Percentiles rank a stretch among this genome's conserved stretches.
These are phyloP conservation scores for Serinus canaria DNA, from an alignment of 2,113 vertebrate species.

Conservation along the genomic window DNA sequence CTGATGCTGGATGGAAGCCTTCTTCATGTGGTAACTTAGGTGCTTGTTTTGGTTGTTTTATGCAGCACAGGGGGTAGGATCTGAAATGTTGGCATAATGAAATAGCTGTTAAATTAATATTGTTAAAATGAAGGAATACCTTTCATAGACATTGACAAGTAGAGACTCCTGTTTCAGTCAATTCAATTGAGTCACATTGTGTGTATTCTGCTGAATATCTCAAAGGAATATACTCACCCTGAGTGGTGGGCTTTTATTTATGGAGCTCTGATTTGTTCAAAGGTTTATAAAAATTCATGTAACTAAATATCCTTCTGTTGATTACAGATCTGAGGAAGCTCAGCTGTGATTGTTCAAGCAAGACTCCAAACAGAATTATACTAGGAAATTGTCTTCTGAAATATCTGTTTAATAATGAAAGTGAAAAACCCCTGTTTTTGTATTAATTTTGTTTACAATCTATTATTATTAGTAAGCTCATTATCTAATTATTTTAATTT, in stretches of 20 bases:
- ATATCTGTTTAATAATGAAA: neutral
- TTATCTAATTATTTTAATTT: neutral
- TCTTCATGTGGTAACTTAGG: neutral
- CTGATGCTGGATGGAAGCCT: neutral
- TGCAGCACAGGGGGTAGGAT: neutral
- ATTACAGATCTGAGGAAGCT: neutral
- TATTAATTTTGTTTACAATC: neutral
- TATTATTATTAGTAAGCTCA: neutral
- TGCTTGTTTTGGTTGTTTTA: neutral
- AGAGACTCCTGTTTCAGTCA: neutral
- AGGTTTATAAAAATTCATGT: neutral
- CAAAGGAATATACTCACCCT: neutral
- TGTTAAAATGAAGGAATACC: neutral
- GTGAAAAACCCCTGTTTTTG: neutral
- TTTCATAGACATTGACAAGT: neutral
- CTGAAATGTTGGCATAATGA: neutral
- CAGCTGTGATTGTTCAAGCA: neutral
- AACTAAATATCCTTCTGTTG: neutral
- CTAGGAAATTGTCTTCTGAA: neutral
- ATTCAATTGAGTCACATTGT: neutral
- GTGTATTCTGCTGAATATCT: neutral
- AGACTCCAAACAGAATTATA: neutral
- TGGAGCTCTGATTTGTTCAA: neutral
- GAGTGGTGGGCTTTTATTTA: neutral
- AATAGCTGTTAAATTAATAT: neutral